A percentile compares a stretch with the other conserved stretches of the same genome.
Conservation (phyloP, 2,888 invertebrate species). For the Limenitis camilla region DNA sequence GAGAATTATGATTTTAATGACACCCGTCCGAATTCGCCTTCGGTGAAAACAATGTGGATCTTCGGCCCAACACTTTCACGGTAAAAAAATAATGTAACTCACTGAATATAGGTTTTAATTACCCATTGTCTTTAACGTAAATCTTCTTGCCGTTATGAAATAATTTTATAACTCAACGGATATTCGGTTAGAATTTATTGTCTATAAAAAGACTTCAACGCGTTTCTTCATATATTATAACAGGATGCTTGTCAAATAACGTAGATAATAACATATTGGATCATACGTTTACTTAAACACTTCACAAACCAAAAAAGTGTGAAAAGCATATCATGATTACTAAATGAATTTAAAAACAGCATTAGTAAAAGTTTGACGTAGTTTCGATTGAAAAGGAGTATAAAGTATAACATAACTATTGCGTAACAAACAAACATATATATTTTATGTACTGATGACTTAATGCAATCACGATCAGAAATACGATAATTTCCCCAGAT, state of each 20-base stretch:
- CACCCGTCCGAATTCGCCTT: conserved; percentile 65
- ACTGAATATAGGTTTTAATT: neutral
- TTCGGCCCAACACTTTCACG: conserved; percentile 54
- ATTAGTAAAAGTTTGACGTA: no score
- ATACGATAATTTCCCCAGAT: neutral
- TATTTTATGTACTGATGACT: neutral
- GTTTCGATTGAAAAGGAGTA: no score
- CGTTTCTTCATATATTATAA: no score
- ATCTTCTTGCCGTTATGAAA: no score
- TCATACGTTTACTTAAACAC: neutral
- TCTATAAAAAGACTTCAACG: no score
- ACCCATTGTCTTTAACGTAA: no score
- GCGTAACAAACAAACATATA: neutral
- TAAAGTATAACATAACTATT: neutral
- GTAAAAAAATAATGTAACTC: conserved; percentile 6
- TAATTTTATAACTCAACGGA: no score
- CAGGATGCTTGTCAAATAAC: no score
- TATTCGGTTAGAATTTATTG: no score
- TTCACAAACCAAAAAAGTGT: neutral
- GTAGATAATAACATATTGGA: no score
- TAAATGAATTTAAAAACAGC: no score
- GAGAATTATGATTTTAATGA: conserved; percentile 74
- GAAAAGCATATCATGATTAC: neutral
- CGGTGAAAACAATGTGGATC: conserved; percentile 69
- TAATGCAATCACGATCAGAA: neutral